A percentile compares a stretch with the other conserved stretches of the same genome.
These are phyloP conservation scores for Peromyscus eremicus DNA, from an alignment of 2,797 vertebrate species.

Conservation along the genomic window DNA sequence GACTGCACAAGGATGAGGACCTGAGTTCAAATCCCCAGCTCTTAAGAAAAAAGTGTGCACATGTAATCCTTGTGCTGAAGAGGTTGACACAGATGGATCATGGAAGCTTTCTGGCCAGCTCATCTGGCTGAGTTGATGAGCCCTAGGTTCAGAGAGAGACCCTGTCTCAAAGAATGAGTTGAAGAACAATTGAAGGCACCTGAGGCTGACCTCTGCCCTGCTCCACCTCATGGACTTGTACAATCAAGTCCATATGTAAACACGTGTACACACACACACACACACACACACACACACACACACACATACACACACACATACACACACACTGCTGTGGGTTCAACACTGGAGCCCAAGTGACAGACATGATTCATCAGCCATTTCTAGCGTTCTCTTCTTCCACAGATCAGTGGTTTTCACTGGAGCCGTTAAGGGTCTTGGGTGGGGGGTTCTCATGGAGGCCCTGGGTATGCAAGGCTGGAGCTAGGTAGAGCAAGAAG, in stretches of 20 bases:
- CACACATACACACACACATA: neutral
- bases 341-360: neutral
- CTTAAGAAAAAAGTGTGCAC: too few relatives aligned
- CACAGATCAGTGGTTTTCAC: neutral
- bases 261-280: neutral
- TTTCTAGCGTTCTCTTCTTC: neutral
- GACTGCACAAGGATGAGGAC: neutral
- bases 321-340: neutral
- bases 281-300: neutral
- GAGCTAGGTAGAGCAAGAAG: neutral
- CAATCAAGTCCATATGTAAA: too few relatives aligned
- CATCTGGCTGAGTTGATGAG: too few relatives aligned
- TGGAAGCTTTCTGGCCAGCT: too few relatives aligned
- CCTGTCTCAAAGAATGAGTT: too few relatives aligned
- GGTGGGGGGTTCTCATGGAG: neutral
- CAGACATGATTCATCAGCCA: neutral
- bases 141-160: too few relatives aligned
- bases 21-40: neutral
- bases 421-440: neutral
- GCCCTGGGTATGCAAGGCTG: neutral
- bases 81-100: too few relatives aligned
- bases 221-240: too few relatives aligned
- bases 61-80: too few relatives aligned
- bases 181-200: too few relatives aligned
- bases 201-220: too few relatives aligned